These are phyloP conservation scores for Neodiprion fabricii DNA, from an alignment of 1,140 invertebrate genomes.

Conservation along the genomic window DNA sequence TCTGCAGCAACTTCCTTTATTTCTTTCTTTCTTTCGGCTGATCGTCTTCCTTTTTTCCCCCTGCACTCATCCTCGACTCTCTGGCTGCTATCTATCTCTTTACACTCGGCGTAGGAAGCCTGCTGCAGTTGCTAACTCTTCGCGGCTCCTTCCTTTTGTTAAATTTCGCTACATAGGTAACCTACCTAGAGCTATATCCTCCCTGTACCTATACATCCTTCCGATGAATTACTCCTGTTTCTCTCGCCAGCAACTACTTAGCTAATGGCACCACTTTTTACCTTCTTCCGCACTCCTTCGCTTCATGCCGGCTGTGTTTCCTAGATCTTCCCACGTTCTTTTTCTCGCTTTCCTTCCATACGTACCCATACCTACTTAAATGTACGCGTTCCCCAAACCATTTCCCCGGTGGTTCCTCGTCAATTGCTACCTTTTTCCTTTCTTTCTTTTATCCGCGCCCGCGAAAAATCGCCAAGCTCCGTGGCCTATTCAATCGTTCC, in stretches of 20 bases:
- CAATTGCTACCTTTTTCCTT: background rate
- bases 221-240: conserved; percentile 21
- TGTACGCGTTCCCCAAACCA: background rate
- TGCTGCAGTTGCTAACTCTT: background rate
- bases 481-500: background rate
- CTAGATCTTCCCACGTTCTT: conserved; percentile 26
- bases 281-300: conserved; percentile 10
- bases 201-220: background rate
- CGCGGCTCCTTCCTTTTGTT: background rate
- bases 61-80: background rate
- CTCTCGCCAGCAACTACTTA: conserved; percentile 7
- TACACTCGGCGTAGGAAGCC: background rate
- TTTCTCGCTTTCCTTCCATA: conserved; percentile 1
- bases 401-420: background rate
- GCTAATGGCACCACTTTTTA: conserved; percentile 24
- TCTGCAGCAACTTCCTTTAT: background rate
- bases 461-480: conserved; percentile 20
- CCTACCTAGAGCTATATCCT: too few relatives aligned
- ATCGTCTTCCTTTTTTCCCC: background rate
- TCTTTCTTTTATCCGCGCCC: conserved; percentile 22
- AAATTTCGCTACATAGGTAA: background rate
- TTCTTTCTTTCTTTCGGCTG: background rate
- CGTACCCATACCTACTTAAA: background rate
- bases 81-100: conserved; percentile 9
- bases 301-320: conserved; percentile 17